Evolutionary conservation across 2,888 invertebrate species (phyloP).

Genomic region (Leucoptera coffeella): DNA sequence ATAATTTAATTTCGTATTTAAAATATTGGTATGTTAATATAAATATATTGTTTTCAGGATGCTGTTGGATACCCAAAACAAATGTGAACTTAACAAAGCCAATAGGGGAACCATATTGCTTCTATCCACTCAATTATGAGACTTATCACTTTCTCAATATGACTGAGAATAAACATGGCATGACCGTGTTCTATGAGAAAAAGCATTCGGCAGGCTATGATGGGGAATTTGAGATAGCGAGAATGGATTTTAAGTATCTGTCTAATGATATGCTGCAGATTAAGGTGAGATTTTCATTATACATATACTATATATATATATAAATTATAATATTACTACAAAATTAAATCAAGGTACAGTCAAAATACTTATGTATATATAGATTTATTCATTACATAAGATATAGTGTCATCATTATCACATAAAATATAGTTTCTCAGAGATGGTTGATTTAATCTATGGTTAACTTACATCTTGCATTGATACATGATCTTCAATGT

Average conservation of each 20-base stretch:
- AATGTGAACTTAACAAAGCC: conserved; percentile 9
- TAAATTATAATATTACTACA: too few relatives aligned
- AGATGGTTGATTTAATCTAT: too few relatives aligned
- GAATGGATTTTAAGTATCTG: conserved; percentile 57
- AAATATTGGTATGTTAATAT: too few relatives aligned
- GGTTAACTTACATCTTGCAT: too few relatives aligned
- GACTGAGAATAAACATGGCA: conserved; percentile 54
- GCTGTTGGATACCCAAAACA: conserved; percentile 58
- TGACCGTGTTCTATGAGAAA: conserved; percentile 49
- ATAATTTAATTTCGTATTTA: too few relatives aligned
- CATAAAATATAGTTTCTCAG: too few relatives aligned
- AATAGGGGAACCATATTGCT: conserved; percentile 64
- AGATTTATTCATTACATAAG: too few relatives aligned
- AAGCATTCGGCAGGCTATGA: conserved; percentile 57
- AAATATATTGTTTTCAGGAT: conserved; percentile 35
- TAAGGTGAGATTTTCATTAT: conserved; percentile 42
- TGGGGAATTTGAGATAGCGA: conserved; percentile 53
- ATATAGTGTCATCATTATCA: too few relatives aligned
- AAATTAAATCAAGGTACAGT: too few relatives aligned
- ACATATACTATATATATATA: conserved; percentile 2
- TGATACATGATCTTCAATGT: too few relatives aligned
- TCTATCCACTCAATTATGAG: conserved; percentile 61
- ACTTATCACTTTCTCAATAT: conserved; percentile 60
- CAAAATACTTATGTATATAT: too few relatives aligned
- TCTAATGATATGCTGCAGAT: conserved; percentile 58